Percentiles rank a stretch among this genome's conserved stretches.
These are phyloP conservation scores for Drosophila testacea DNA, from an alignment of 2,888 invertebrate genomes.

Conservation along the genomic window DNA sequence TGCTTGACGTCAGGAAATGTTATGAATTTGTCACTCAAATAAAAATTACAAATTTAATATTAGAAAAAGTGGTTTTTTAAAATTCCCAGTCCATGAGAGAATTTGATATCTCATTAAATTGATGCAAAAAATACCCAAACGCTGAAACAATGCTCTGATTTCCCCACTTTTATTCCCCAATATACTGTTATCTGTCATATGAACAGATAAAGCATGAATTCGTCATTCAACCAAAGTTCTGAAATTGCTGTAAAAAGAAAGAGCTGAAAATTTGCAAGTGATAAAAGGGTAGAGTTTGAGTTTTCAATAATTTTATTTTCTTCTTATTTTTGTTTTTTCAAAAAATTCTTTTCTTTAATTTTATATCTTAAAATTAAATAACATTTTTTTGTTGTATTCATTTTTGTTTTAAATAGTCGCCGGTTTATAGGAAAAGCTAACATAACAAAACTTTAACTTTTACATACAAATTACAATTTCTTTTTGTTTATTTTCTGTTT, in stretches of 20 bases:
- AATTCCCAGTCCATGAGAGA: not conserved
- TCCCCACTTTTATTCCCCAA: not conserved
- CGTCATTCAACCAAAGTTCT: constrained; percentile 8
- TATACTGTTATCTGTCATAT: not conserved
- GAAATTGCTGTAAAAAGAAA: constrained; percentile 20
- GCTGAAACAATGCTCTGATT: not conserved
- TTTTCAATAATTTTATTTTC: constrained; percentile 22
- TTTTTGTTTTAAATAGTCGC: constrained; percentile 28
- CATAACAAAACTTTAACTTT: constrained; percentile 78
- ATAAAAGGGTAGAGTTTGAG: constrained; percentile 34
- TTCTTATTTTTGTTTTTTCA: constrained; percentile 22
- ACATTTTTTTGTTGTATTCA: constrained; percentile 51
- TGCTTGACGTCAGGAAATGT: constrained; percentile 43
- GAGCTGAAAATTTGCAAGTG: constrained; percentile 38
- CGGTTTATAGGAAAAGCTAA: constrained; percentile 66
- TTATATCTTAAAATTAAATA: constrained; percentile 63
- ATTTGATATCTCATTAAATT: not conserved
- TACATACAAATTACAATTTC: constrained; percentile 56
- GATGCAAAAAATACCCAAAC: not conserved
- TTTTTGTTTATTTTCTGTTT: constrained; percentile 10
- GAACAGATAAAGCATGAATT: constrained; percentile 7
- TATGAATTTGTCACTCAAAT: not conserved
- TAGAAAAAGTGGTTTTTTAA: too few relatives aligned
- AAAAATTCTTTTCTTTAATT: constrained; percentile 60
- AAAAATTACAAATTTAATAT: not conserved